Evolutionary conservation across 2,113 vertebrate genomes (phyloP).

Genomic region (Dasyprocta punctata): DNA sequence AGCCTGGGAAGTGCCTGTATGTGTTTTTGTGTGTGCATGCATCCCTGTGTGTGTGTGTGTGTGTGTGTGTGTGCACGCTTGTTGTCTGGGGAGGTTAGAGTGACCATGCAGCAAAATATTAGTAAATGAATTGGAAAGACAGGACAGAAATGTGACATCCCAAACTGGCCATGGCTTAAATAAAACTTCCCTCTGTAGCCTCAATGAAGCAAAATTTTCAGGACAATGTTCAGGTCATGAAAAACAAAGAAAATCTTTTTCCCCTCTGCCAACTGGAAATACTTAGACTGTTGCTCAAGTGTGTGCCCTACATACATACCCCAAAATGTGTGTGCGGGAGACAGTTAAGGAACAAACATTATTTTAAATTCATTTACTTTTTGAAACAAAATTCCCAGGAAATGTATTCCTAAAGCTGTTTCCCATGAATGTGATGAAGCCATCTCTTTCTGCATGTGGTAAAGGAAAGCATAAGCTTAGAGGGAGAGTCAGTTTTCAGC

Average conservation of each 20-base stretch:
- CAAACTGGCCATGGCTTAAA: background rate
- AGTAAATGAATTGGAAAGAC: background rate
- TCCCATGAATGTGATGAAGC: constrained; percentile 36
- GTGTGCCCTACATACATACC: background rate
- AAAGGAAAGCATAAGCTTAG: constrained; percentile 26
- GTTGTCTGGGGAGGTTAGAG: background rate
- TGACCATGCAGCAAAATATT: fast-evolving
- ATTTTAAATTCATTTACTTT: constrained; percentile 24
- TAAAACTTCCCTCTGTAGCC: background rate
- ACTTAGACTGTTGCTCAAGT: background rate
- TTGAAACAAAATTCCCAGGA: background rate
- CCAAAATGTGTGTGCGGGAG: background rate
- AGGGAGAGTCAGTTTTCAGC: constrained; percentile 61
- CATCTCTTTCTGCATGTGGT: background rate
- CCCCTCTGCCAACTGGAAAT: background rate
- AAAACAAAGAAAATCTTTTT: background rate
- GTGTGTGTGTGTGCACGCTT: background rate
- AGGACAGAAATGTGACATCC: background rate
- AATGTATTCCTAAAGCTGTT: background rate
- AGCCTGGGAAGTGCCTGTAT: background rate
- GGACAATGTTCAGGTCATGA: background rate
- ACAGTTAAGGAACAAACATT: background rate
- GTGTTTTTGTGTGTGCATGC: fast-evolving
- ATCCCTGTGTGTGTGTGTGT: background rate
- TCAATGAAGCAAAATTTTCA: background rate